Conservation (phyloP, 1,140 invertebrate species). For the Drosophila ohnishii region DNA sequence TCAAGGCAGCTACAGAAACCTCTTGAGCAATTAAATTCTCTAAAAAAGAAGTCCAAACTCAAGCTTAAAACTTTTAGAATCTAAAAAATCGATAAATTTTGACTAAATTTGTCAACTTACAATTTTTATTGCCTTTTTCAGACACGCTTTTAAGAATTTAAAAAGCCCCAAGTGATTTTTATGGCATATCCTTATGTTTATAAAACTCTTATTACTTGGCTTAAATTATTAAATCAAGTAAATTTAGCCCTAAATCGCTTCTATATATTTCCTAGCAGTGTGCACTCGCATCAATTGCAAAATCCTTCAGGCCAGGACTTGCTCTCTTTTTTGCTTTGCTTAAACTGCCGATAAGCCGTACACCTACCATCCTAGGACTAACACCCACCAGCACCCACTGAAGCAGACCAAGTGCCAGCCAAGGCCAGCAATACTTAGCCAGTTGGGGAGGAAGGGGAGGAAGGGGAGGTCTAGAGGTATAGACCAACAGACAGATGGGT, state of each 20-base stretch:
- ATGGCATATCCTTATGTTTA: not conserved
- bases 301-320: constrained; percentile 56
- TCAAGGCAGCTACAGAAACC: too few relatives aligned
- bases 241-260: not conserved
- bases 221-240: not conserved
- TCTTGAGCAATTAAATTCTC: too few relatives aligned
- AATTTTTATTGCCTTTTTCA: not conserved
- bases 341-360: constrained; percentile 18
- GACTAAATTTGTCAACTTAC: not conserved
- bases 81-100: not conserved
- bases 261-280: constrained; percentile 34
- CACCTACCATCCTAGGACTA: not conserved
- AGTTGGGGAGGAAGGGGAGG: not conserved
- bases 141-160: not conserved
- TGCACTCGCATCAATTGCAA: constrained; percentile 43
- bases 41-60: too few relatives aligned
- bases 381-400: not conserved
- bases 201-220: not conserved
- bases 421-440: constrained; percentile 15
- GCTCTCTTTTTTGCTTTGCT: constrained; percentile 4
- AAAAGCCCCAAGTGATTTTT: not conserved
- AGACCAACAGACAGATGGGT: constrained; percentile 11
- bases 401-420: constrained; percentile 12
- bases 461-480: not conserved
- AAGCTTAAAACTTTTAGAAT: not conserved